Conservation (phyloP, 2,797 vertebrate genomes). For the Capromys pilorides region DNA sequence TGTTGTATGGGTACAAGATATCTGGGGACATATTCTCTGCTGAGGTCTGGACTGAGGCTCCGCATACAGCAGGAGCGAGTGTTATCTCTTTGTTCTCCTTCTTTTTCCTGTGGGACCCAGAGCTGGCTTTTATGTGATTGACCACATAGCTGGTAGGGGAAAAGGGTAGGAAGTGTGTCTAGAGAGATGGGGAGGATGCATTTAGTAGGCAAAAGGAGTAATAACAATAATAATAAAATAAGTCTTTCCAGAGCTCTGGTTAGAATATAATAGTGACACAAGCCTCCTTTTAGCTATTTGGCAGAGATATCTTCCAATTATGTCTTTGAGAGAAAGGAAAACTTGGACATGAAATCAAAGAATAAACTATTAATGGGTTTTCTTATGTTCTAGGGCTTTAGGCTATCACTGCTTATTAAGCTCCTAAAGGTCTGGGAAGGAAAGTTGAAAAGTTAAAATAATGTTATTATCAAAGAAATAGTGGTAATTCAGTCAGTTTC, state of each 20-base stretch:
- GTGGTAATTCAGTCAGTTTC: conserved; percentile 71
- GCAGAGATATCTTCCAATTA: not conserved
- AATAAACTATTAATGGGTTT: not conserved
- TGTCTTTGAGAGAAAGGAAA: not conserved
- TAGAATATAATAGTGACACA: not conserved
- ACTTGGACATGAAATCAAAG: not conserved
- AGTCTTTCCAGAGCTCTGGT: not conserved
- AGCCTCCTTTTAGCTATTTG: not conserved
- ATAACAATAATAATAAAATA: not conserved
- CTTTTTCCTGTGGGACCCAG: not conserved
- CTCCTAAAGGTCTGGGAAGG: not conserved
- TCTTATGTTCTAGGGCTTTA: not conserved
- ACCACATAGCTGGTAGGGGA: not conserved
- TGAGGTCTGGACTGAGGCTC: not conserved
- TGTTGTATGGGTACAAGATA: not conserved
- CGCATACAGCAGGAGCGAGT: not conserved
- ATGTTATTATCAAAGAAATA: conserved; percentile 63
- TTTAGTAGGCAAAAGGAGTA: not conserved
- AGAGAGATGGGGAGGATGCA: not conserved
- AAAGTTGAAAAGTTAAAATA: conserved; percentile 64
- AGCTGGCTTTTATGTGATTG: not conserved
- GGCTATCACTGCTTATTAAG: not conserved
- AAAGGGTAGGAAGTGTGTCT: not conserved
- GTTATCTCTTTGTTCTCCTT: not conserved
- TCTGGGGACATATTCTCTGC: not conserved